Conservation (phyloP, 2,113 vertebrate species). For the Zapus hudsonius region DNA sequence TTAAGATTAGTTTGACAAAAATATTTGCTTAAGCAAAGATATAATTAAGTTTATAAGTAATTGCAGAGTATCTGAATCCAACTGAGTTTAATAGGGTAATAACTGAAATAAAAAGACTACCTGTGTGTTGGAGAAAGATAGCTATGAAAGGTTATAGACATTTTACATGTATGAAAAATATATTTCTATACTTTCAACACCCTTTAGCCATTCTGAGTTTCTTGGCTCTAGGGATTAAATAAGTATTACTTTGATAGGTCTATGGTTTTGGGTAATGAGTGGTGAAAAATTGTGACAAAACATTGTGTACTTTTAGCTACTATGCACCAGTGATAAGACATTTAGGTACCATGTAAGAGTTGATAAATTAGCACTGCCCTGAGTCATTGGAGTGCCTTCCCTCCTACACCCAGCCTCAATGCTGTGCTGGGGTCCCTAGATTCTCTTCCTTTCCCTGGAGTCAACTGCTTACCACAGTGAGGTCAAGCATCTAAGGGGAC, state of each 20-base stretch:
- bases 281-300: background rate
- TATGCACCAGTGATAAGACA: background rate
- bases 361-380: background rate
- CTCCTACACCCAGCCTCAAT: too few species aligned
- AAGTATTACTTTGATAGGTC: background rate
- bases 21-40: conserved; percentile 30
- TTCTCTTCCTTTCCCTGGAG: background rate
- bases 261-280: background rate
- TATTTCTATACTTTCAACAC: background rate
- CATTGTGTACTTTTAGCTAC: background rate
- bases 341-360: background rate
- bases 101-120: background rate
- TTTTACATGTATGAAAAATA: background rate
- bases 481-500: background rate
- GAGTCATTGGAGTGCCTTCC: background rate
- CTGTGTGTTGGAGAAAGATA: background rate
- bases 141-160: background rate
- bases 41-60: background rate
- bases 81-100: background rate
- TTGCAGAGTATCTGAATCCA: background rate
- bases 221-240: background rate
- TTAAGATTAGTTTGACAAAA: background rate
- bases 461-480: too few species aligned
- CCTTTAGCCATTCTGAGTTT: background rate
- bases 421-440: background rate